phyloP scores from a whole-genome alignment of 2,888 invertebrate genomes.

The Chalcosyrphus nemorum region DNA sequence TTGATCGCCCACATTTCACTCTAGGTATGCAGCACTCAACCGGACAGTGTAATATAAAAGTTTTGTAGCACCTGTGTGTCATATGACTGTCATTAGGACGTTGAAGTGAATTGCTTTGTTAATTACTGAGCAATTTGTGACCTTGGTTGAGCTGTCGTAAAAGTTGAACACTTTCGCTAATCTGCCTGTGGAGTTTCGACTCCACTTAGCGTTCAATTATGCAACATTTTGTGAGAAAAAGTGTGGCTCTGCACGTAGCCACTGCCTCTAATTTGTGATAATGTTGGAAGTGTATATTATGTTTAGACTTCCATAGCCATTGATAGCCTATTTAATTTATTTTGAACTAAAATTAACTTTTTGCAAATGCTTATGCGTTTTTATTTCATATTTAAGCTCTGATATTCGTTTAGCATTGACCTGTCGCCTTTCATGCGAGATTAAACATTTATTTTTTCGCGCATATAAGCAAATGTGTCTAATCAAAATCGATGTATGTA shows the following conservation, averaged over 20 bases:
- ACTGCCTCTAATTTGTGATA: not conserved
- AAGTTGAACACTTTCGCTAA: not conserved
- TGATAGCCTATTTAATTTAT: too few species aligned
- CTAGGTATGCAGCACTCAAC: not conserved
- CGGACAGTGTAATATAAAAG: conserved; percentile 11
- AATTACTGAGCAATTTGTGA: conserved; percentile 9
- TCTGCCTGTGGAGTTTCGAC: not conserved
- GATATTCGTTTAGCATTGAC: too few species aligned
- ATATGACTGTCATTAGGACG: not conserved
- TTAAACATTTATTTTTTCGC: too few species aligned
- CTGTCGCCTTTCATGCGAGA: too few species aligned
- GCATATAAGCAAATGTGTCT: too few species aligned
- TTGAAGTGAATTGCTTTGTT: not conserved
- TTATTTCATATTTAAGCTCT: too few species aligned
- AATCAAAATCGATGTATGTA: too few species aligned
- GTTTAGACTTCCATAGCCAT: too few species aligned
- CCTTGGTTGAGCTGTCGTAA: not conserved
- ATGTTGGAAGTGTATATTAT: too few species aligned
- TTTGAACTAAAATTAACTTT: too few species aligned
- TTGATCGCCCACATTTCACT: conserved; percentile 35
- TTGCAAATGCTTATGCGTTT: too few species aligned
- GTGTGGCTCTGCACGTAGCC: conserved; percentile 11
- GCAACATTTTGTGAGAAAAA: not conserved
- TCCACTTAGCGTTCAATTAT: conserved; percentile 20
- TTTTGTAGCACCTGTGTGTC: conserved; percentile 2